Evolutionary conservation across 2,888 invertebrate species (phyloP), one percentile per base, ranked within the genome.

Genomic region (Nipponacmea schrenckii): DNA sequence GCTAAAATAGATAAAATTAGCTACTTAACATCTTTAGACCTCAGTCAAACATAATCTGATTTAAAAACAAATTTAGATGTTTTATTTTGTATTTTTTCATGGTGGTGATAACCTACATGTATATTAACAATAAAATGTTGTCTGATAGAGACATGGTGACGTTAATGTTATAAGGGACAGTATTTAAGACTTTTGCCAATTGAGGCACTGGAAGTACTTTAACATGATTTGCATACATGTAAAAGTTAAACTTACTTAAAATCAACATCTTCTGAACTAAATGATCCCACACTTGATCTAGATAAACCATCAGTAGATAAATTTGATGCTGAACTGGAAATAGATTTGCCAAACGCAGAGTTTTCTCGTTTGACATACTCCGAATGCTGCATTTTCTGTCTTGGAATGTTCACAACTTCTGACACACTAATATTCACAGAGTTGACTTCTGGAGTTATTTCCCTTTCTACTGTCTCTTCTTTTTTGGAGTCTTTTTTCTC

Each of bases 251-350:
- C 64, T 67, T 73, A 81, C 83, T 81, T 79, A 31, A 80, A 63
- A 68, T 83, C 82, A 75, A 81, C 80, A 65, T 83, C 83, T 44
- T 78, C 78, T 56, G 83, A 83, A 50, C 80, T 80, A 63, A 83
- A 76, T 50, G 83, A 83, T 17, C 71, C 74, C 1, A 62, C 67
- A 69, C 74, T 71, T 17, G 74, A 74, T 46, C 71, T 26, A 24
- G 71, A 71, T 45, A 62, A 27, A 4, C 44, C 24, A 48, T 71
- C 71, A 24, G 71, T 62, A 12, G 70, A 70, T 56, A 56, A 20
- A 56, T 56, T 56, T 24, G 15, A 56, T 50, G 44, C 45, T 8
- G 62, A 48, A 66, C 70, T 62, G 3, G 69, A 26, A 1, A 56
- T 56, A 17, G 56, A 39, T 17, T 62, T 20, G 20, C 24, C 56